Evolutionary conservation across 2,888 invertebrate genomes (phyloP).

Genomic region (Apamea sordens): DNA sequence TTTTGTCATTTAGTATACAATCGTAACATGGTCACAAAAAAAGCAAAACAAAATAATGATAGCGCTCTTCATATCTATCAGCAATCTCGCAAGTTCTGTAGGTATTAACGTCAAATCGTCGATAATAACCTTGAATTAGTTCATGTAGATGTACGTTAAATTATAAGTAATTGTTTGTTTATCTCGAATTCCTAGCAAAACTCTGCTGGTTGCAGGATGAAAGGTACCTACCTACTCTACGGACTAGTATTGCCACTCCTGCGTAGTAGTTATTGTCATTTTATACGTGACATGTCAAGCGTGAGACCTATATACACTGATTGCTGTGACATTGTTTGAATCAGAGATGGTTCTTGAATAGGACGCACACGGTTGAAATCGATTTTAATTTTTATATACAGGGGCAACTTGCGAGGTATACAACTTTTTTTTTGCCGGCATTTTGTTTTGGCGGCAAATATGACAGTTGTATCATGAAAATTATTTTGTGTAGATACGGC

Average conservation of each 20-base stretch:
- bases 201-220: background rate
- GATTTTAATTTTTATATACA: background rate
- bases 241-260: background rate
- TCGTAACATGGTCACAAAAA: background rate
- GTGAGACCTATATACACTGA: background rate
- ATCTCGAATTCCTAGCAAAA: too few species aligned
- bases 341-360: background rate
- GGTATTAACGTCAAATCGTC: background rate
- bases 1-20: background rate
- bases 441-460: too few species aligned
- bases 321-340: background rate
- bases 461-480: too few species aligned
- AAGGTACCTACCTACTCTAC: background rate
- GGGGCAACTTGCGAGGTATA: too few species aligned
- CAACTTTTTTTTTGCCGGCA: too few species aligned
- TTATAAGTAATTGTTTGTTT: background rate
- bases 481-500: too few species aligned
- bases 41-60: too few species aligned
- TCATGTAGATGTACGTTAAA: background rate
- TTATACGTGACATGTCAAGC: conserved; percentile 7
- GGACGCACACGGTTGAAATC: background rate
- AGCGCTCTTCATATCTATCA: background rate
- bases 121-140: background rate
- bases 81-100: background rate
- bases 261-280: background rate